Evolutionary conservation across 2,113 vertebrate species (phyloP).

Genomic region (Otocyon megalotis): DNA sequence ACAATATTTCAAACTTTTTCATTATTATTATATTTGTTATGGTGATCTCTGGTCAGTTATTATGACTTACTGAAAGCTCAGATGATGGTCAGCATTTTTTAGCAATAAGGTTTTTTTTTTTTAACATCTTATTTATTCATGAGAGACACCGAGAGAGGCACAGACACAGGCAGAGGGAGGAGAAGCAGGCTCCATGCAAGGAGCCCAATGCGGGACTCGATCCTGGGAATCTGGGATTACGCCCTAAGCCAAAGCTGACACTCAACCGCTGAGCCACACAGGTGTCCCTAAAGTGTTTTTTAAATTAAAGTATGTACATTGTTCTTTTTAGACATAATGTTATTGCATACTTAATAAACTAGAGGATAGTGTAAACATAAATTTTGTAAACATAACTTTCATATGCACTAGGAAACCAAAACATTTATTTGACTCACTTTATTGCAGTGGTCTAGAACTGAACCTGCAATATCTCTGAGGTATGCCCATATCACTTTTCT

Average conservation of each 20-base stretch:
- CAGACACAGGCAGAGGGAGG: no score
- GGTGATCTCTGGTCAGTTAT: neutral
- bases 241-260: no score
- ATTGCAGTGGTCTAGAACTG: neutral
- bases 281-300: neutral
- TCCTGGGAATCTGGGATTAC: no score
- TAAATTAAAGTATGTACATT: neutral
- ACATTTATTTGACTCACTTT: neutral
- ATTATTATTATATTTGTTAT: neutral
- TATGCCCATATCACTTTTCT: neutral
- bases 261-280: no score
- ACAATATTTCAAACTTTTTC: neutral
- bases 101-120: neutral
- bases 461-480: neutral
- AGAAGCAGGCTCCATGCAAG: no score
- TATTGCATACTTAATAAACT: neutral
- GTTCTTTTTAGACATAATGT: neutral
- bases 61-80: neutral
- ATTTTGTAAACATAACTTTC: neutral
- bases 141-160: no score
- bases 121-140: no score
- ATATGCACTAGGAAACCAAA: neutral
- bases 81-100: neutral
- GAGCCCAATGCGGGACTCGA: no score
- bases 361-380: neutral